Evolutionary conservation across 2,888 invertebrate species (phyloP).

Genomic region (Orthosia cruda): DNA sequence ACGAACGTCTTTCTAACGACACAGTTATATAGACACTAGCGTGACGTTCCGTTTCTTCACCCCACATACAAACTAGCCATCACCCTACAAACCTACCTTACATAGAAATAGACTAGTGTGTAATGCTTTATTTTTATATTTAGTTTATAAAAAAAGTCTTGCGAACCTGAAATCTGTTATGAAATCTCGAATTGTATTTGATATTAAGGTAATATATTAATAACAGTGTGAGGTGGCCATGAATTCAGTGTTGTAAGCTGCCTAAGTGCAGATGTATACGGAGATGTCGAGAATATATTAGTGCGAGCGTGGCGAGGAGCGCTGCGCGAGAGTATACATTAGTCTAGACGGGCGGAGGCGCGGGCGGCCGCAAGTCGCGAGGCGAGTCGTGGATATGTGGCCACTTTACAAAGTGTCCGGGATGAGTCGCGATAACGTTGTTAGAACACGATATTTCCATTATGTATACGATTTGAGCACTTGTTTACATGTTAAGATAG

Average conservation of each 20-base stretch:
- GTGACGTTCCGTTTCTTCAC: slow-evolving; percentile 71
- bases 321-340: slow-evolving; percentile 77
- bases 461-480: slow-evolving; percentile 92
- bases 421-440: slow-evolving; percentile 91
- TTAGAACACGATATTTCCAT: slow-evolving; percentile 92
- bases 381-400: slow-evolving; percentile 85
- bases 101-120: slow-evolving; percentile 65
- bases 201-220: slow-evolving; percentile 58
- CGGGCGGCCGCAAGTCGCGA: slow-evolving; percentile 56
- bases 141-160: slow-evolving; percentile 67
- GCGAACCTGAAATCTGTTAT: slow-evolving; percentile 64
- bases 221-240: slow-evolving; percentile 58
- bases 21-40: slow-evolving; percentile 72
- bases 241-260: slow-evolving; percentile 74
- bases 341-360: slow-evolving; percentile 62
- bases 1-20: slow-evolving; percentile 71
- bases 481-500: slow-evolving; percentile 91
- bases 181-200: slow-evolving; percentile 69
- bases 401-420: slow-evolving; percentile 91
- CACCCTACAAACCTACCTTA: slow-evolving; percentile 72
- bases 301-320: slow-evolving; percentile 70
- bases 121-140: slow-evolving; percentile 80
- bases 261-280: slow-evolving; percentile 85
- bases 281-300: slow-evolving; percentile 79
- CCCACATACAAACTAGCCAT: slow-evolving; percentile 75